A percentile compares a stretch with the other conserved stretches of the same genome.
These are phyloP conservation scores for Gasterosteus aculeatus DNA, from an alignment of 2,113 vertebrate species.

Conservation along the genomic window DNA sequence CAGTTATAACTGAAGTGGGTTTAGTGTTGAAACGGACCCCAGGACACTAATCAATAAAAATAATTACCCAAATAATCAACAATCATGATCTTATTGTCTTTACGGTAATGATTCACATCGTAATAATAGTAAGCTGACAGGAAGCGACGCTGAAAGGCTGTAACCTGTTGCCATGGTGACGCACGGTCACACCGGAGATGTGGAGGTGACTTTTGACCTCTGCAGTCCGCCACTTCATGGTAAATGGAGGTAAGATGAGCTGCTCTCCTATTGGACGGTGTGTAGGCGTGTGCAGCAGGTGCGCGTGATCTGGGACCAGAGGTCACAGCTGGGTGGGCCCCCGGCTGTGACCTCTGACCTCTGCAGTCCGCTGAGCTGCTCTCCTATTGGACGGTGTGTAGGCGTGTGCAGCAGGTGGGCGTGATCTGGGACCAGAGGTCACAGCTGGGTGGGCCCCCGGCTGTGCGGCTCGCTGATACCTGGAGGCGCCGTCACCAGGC, in stretches of 20 bases:
- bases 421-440: not conserved
- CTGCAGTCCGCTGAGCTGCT: not conserved
- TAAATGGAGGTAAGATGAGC: not conserved
- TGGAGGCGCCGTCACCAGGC: slow-evolving; percentile 75
- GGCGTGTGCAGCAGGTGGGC: not conserved
- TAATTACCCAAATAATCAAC: too few species aligned
- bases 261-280: slow-evolving; percentile 27
- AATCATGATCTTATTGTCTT: too few species aligned
- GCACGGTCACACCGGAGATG: not conserved
- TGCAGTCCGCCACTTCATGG: not conserved
- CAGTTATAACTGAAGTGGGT: too few species aligned
- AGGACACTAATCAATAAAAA: too few species aligned
- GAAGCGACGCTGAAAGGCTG: too few species aligned
- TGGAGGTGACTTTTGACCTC: slow-evolving; percentile 26
- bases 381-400: not conserved
- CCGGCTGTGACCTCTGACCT: slow-evolving; percentile 45
- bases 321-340: slow-evolving; percentile 80
- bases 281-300: too few species aligned
- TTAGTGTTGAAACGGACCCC: too few species aligned
- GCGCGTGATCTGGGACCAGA: not conserved
- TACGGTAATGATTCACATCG: too few species aligned
- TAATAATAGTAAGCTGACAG: too few species aligned
- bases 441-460: slow-evolving; percentile 81
- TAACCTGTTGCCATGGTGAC: not conserved
- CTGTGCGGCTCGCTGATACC: slow-evolving; percentile 62